phyloP scores from a whole-genome alignment of 2,113 vertebrate species.

The Scartelaos histophorus region DNA sequence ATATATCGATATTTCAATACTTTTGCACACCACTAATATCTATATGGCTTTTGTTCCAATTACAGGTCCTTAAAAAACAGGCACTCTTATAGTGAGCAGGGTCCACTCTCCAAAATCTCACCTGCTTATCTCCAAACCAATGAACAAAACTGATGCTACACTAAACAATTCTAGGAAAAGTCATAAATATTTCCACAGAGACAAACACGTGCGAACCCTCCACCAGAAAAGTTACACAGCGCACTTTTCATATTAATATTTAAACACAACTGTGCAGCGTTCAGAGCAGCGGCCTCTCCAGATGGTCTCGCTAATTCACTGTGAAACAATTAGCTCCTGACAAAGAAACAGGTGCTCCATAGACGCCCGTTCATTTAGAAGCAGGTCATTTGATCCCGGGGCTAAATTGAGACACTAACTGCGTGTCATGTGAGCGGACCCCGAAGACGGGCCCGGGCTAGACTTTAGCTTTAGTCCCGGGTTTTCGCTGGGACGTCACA shows the following conservation, averaged over 20 bases:
- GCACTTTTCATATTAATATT: not conserved
- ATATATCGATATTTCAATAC: too few species aligned
- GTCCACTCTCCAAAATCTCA: too few species aligned
- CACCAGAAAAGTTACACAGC: too few species aligned
- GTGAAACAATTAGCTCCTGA: conserved; percentile 32
- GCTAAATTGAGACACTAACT: conserved; percentile 29
- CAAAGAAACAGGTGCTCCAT: conserved; percentile 39
- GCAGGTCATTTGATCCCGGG: conserved; percentile 48
- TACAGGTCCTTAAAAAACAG: too few species aligned
- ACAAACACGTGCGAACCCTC: too few species aligned
- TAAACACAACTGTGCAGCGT: conserved; percentile 44
- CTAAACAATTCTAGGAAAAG: too few species aligned
- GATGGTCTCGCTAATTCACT: conserved; percentile 46
- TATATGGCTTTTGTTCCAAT: too few species aligned
- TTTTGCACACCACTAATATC: too few species aligned
- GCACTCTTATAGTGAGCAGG: too few species aligned
- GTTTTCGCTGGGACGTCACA: conserved; percentile 10
- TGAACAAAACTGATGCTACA: too few species aligned
- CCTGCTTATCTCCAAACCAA: too few species aligned
- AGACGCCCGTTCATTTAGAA: conserved; percentile 51
- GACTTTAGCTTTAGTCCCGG: conserved; percentile 7
- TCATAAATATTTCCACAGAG: too few species aligned
- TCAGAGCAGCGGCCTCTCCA: conserved; percentile 36
- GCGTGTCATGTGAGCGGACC: conserved; percentile 22
- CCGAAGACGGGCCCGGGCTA: conserved; percentile 9